Base-by-base conservation (phyloP, 2,113 vertebrate genomes). In the human region DNA sequence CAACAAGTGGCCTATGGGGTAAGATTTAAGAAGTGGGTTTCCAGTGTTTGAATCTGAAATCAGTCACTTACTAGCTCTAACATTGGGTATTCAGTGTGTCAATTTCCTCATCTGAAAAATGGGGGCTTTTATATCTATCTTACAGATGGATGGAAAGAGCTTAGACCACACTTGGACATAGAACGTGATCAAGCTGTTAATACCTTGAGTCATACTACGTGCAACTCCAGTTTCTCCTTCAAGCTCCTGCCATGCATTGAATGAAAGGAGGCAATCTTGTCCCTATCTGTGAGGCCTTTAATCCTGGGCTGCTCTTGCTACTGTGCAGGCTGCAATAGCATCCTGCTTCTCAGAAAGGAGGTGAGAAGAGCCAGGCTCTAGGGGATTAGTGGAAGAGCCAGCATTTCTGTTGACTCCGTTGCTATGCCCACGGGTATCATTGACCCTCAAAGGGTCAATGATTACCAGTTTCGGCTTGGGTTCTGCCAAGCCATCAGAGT, bases 381-480 rank as follows among this genome's bases (percentile, higher is more conserved):
- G 50, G 35, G 20, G 43, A 22, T 38, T 50, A 8, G 32, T 78
- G 35, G 32, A 70, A 50, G 48, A 93, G 64, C 40, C 32, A 0
- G 45, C 11, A 11, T 90, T 92, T 76, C 70, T 52, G 50, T 6
- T 40, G 40, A 23, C 32, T 80, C 87, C 10, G 5, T 1, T 66
- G 68, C 64, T 78, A 35, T 87, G 57, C 96, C 88, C 1, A 0
- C 76, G 61, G 88, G 52, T 55, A 55, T 55, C 18, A 55, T 2
- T 55, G 52, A 80, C 50, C 57, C 25, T 80, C 50, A 17, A 22
- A 43, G 89, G 83, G 92, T 98, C 97, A 98, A 97, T 98, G 75
- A 98, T 98, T 97, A 82, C 90, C 93, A 80, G 64, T 70, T 52
- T 35, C 38, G 75, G 68, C 94, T 52, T 8, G 16, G 76, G 75